Conservation (phyloP, 2,113 vertebrate species). For the Struthidea cinerea region DNA sequence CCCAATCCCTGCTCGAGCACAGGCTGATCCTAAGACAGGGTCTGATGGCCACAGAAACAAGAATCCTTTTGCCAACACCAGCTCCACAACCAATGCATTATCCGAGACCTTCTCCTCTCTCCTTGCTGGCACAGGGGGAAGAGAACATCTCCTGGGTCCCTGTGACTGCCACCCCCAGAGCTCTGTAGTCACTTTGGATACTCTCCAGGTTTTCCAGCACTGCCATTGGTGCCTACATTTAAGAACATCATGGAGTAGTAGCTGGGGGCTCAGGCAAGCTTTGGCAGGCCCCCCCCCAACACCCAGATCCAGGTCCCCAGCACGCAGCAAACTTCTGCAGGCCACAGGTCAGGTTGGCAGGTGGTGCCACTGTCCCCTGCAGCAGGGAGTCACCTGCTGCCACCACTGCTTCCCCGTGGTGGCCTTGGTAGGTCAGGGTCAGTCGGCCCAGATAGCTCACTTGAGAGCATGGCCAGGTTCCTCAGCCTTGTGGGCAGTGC, state of each 20-base stretch:
- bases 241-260: accelerated
- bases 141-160: neutral
- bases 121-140: neutral
- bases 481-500: neutral
- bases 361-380: neutral
- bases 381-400: neutral
- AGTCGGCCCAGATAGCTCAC: neutral
- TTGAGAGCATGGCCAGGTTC: neutral
- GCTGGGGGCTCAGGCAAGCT: neutral
- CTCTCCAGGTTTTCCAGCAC: neutral
- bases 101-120: neutral
- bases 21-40: neutral
- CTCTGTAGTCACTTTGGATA: neutral
- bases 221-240: neutral
- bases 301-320: neutral
- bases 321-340: neutral
- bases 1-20: neutral
- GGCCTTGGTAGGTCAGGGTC: neutral
- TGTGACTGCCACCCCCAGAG: neutral
- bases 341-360: neutral
- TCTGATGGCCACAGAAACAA: neutral
- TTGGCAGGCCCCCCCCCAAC: neutral
- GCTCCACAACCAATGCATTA: neutral
- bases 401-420: neutral
- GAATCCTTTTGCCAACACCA: neutral